Evolutionary conservation across 2,113 vertebrate species (phyloP), one percentile per base, ranked within the genome.

Genomic region (Epinephelus cyanopodus): DNA sequence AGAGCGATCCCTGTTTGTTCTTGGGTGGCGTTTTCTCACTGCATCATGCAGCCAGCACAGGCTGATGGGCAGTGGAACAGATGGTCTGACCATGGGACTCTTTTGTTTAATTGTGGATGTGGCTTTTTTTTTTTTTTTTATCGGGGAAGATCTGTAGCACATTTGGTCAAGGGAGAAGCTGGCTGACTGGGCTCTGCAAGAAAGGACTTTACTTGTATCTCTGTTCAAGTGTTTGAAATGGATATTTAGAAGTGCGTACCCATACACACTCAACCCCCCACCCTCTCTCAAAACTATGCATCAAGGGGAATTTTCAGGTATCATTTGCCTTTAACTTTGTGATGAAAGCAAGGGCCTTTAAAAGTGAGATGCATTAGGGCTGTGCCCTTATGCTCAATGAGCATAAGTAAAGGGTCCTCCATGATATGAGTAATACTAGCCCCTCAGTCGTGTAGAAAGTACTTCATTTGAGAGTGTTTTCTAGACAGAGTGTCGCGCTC

Each of bases 101-200:
- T 89, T 92, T 87, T 90, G 87, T 87, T 92, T 83, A 91, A 93
- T 87, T 87, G 85, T 92, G 77, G 80, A 92, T 89, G 82, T 76
- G 48, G 15, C 3, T 64, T 77, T 70, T 82, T 64, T 58, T 79
- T 74, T 53, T 63, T 60, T 75, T 72, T 74, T 53, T 61, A 87
- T 91, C 77, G 37, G 60, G 25, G 37, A 80, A 65, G 83, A 81
- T 85, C 64, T 72, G 29, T 77, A 56, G 64, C 68, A 47, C 25
- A 29, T 74, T 79, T 68, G 69, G 64, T 90, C 86, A 61, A 45
- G 72, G 73, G 77, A 80, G 77, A 82, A 17, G 54, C 69, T 77
- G 45, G 58, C 72, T 82, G 73, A 73, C 77, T 83, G 84, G 80
- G 85, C 81, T 82, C 79, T 66, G 48, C 79, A 75, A 87, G 82